Base-by-base conservation (phyloP, 2,888 invertebrate genomes). In the Brassicogethes aeneus region DNA sequence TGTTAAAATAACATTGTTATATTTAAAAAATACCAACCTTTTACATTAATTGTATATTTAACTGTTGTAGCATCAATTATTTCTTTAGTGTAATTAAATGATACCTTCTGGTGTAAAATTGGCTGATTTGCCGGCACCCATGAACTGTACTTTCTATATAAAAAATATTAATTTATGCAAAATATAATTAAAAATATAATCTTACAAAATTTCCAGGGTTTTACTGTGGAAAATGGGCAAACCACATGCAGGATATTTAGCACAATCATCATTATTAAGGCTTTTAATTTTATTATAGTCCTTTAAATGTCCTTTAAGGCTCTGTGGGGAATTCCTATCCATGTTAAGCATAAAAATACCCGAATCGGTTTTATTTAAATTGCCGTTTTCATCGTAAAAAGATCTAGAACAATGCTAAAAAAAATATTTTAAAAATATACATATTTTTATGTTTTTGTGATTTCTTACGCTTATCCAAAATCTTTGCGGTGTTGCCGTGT, bases 401-500 rank as follows among this genome's bases (percentile, higher is more conserved):
- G 51, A 49, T 36, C 65, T 48, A 39, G 55, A 51, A 7, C 59
- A 59, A 42, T 65, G 64, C 64, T 64, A 40, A 5, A 54, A 54
- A 42, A 34, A 10, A 34, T 12, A 8, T 31, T 16, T 41, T 32
- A 12, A 34, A 15, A 17, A 39, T 39, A 41, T 23, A 23, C 5
- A 23, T 36, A 40, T 31, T 29, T 38, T 30, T 37, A 12, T 15
- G 16, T 33, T 23, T 13, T 23, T 37, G 13, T 15, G 2, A 16
- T 15, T 39, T 52, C 60, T 55, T 54, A 65, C 66, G 48, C 55
- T 54, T 37, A 64, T 56, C 59, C 59, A 61, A 41, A 80, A 74
- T 47, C 89, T 73, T 70, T 87, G 81, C 36, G 85, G 81, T 17
- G 79, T 71, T 2, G 80, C 80, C 23, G 70, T 64, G 3, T 63